Evolutionary conservation across 2,113 vertebrate species (phyloP).

Genomic region (Pseudorhombus dupliciocellatus): DNA sequence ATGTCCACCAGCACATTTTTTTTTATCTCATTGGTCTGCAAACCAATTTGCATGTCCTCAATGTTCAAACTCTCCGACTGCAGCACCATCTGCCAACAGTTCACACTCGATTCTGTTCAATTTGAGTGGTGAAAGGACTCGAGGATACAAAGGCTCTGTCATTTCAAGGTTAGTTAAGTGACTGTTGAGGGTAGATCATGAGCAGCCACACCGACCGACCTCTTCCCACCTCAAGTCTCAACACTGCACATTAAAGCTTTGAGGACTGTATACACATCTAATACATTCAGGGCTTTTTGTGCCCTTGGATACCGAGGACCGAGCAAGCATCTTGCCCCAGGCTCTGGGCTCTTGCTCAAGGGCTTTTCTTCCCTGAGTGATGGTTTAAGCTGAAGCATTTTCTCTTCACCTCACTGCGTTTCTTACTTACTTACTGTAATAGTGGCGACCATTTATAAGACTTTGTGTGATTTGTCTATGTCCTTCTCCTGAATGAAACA

Average conservation of each 20-base stretch:
- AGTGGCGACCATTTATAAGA: too few relatives aligned
- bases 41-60: too few relatives aligned
- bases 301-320: background rate
- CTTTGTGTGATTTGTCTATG: too few relatives aligned
- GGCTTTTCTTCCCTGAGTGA: too few relatives aligned
- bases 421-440: too few relatives aligned
- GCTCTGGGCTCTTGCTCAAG: background rate
- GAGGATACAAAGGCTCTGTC: background rate
- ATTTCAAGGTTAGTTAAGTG: background rate
- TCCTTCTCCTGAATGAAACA: background rate
- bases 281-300: background rate
- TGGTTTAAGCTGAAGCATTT: too few relatives aligned
- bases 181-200: background rate
- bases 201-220: background rate
- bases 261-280: background rate
- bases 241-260: background rate
- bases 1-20: too few relatives aligned
- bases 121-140: background rate
- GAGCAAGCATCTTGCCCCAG: background rate
- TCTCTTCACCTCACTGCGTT: too few relatives aligned
- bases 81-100: too few relatives aligned
- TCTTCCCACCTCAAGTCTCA: background rate
- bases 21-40: too few relatives aligned
- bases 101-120: background rate
- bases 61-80: too few relatives aligned